These are phyloP conservation scores for Agrypnia vestita DNA, from an alignment of 1,140 invertebrate species.

Conservation along the genomic window DNA sequence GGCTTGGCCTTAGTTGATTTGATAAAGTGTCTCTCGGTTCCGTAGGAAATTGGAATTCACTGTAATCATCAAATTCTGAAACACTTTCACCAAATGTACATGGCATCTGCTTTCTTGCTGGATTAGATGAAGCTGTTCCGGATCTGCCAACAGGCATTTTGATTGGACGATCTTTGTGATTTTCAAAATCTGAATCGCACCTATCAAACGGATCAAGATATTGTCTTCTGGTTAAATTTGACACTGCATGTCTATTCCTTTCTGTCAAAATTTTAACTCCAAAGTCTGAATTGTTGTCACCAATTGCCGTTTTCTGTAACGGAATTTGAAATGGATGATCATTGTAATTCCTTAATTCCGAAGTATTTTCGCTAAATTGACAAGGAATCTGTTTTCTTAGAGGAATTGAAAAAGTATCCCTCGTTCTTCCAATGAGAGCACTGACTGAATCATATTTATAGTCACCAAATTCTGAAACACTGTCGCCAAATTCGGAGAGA, in stretches of 20 bases:
- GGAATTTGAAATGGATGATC: conserved; percentile 4
- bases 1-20: too few species aligned
- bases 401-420: too few species aligned
- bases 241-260: too few species aligned
- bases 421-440: too few species aligned
- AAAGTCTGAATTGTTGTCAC: background rate
- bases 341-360: background rate
- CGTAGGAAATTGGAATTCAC: too few species aligned
- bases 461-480: background rate
- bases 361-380: too few species aligned
- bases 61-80: background rate
- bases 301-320: background rate
- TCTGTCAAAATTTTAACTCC: too few species aligned
- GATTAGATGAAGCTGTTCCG: background rate
- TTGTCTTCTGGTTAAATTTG: too few species aligned
- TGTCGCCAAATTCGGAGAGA: background rate
- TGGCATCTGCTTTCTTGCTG: background rate
- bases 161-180: background rate
- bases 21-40: too few species aligned
- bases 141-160: background rate
- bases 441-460: too few species aligned
- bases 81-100: conserved; percentile 11
- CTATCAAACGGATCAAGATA: too few species aligned
- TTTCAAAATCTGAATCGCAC: background rate
- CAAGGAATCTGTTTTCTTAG: too few species aligned